Conservation (phyloP, 2,113 vertebrate genomes). For the Empidonax traillii region DNA sequence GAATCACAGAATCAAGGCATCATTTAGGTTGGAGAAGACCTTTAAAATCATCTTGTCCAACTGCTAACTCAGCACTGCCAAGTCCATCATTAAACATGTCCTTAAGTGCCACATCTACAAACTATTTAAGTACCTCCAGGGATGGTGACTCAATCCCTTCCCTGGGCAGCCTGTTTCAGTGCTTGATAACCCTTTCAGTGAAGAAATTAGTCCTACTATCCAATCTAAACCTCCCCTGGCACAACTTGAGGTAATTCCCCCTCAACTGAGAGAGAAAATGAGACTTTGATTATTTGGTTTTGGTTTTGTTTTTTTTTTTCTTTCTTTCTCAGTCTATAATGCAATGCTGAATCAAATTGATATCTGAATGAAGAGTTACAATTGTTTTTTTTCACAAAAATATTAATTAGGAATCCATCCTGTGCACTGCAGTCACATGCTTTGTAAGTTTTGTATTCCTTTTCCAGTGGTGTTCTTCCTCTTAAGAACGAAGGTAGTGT, state of each 20-base stretch:
- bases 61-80: not conserved
- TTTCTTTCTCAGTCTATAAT: not conserved
- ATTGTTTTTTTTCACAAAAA: not conserved
- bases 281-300: not conserved
- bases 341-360: not conserved
- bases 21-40: not conserved
- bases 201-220: not conserved
- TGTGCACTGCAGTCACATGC: not conserved
- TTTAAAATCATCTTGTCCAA: not conserved
- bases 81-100: not conserved
- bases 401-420: not conserved
- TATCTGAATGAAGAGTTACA: not conserved
- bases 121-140: not conserved
- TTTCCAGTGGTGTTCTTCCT: not conserved
- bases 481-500: not conserved
- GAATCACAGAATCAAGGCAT: not conserved
- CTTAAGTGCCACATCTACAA: not conserved
- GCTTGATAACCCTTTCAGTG: not conserved
- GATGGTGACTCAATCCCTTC: not conserved
- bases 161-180: not conserved
- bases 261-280: not conserved
- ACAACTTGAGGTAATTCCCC: not conserved
- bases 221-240: not conserved
- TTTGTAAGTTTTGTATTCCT: not conserved
- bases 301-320: not conserved